Conservation (phyloP, 1,140 invertebrate genomes). For the Drosophila kohkoa region DNA sequence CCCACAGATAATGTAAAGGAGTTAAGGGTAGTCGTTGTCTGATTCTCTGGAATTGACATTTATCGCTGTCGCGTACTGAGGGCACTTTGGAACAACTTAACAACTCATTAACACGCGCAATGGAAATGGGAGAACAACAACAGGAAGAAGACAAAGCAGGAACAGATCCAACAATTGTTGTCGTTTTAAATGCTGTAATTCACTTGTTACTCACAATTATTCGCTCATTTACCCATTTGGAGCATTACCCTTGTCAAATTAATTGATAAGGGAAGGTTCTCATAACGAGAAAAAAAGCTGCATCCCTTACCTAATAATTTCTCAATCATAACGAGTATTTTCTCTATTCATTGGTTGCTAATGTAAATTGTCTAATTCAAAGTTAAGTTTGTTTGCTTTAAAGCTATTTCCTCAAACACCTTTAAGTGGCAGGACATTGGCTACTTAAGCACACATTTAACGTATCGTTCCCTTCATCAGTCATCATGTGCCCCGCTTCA, state of each 20-base stretch:
- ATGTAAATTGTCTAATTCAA: not conserved
- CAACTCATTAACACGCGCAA: conserved; percentile 75
- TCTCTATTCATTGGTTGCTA: not conserved
- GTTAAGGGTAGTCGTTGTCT: conserved; percentile 21
- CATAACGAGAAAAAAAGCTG: not conserved
- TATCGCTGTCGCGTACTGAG: conserved; percentile 66
- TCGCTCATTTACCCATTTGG: conserved; percentile 35
- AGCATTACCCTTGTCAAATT: conserved; percentile 59
- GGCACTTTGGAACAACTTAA: conserved; percentile 67
- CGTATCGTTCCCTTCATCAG: conserved; percentile 28
- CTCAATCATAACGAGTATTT: not conserved
- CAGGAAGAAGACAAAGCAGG: conserved; percentile 9
- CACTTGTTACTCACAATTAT: conserved; percentile 55
- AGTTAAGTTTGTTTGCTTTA: not conserved
- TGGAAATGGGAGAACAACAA: conserved; percentile 26
- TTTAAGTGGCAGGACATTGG: conserved; percentile 31
- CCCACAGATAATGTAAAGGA: not conserved
- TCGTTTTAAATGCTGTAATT: conserved; percentile 62
- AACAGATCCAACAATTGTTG: conserved; percentile 58
- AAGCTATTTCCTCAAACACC: conserved; percentile 7
- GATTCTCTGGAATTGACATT: conserved; percentile 72
- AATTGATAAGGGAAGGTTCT: conserved; percentile 44
- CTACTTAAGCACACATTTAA: conserved; percentile 11
- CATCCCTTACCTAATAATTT: not conserved
- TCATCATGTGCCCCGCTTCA: conserved; percentile 4